Conservation (phyloP, 2,797 vertebrate genomes). For the Gymnoscopelus microlampas region DNA sequence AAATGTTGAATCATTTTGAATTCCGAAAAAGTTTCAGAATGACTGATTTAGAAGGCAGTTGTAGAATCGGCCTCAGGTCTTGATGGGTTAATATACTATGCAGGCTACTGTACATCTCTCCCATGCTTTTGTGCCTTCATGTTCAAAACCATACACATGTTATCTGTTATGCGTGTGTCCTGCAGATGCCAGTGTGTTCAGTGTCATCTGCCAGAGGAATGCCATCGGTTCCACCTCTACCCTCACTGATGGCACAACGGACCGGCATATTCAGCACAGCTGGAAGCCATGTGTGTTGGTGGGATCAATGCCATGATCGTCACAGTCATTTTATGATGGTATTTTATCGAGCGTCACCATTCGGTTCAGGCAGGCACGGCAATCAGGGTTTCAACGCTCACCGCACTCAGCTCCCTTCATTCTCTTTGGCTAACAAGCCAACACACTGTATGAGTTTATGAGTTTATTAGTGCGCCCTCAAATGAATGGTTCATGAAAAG, state of each 20-base stretch:
- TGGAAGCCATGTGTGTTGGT: background rate
- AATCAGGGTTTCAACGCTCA: too few species aligned
- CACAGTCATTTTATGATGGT: background rate
- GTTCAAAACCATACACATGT: slow-evolving; percentile 1
- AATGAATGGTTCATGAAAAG: background rate
- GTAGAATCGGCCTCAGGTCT: too few species aligned
- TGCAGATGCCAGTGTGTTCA: background rate
- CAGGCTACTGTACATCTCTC: background rate
- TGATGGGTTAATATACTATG: background rate
- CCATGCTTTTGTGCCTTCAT: background rate
- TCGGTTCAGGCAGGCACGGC: too few species aligned
- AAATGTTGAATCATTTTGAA: too few species aligned
- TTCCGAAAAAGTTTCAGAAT: too few species aligned
- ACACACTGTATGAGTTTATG: background rate
- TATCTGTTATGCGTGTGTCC: slow-evolving; percentile 6
- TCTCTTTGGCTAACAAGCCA: too few species aligned
- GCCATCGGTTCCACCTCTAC: slow-evolving; percentile 2
- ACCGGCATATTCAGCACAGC: background rate
- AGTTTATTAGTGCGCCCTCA: background rate
- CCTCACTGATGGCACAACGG: background rate
- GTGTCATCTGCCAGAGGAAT: background rate
- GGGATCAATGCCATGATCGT: background rate
- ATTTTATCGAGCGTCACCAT: background rate
- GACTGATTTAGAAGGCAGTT: too few species aligned
- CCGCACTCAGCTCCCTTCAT: too few species aligned